Conservation (phyloP, 37 sponge, comb jelly and placozoan species). For the Cladorhizidae sp. region DNA sequence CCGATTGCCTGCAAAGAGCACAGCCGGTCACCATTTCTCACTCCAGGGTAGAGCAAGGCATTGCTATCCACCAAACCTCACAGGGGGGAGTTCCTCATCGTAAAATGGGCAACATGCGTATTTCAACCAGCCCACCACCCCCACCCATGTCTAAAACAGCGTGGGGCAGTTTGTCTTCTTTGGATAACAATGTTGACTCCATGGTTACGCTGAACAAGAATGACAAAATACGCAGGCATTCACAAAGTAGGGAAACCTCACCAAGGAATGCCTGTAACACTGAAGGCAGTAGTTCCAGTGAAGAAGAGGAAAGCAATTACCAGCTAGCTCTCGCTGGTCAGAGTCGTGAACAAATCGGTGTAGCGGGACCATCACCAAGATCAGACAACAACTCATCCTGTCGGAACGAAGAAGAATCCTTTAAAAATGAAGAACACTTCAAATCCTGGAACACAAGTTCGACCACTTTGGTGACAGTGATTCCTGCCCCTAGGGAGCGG, state of each 20-base stretch:
- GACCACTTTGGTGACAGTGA: constrained; percentile 25
- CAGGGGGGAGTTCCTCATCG: neutral
- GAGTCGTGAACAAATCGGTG: neutral
- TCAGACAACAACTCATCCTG: neutral
- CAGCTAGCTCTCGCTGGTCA: neutral
- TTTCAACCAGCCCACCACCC: neutral
- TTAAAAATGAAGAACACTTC: neutral
- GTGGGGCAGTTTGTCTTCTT: constrained; percentile 26
- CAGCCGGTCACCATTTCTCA: too few species aligned
- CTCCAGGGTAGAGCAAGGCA: too few species aligned
- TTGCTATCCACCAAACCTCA: too few species aligned
- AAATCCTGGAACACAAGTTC: too few species aligned
- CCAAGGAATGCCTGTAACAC: too few species aligned
- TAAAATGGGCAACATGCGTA: neutral
- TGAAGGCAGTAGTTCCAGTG: too few species aligned
- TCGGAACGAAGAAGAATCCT: neutral
- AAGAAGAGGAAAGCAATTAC: too few species aligned
- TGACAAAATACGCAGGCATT: too few species aligned
- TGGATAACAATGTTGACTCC: constrained; percentile 1
- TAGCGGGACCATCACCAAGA: neutral
- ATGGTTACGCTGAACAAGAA: neutral
- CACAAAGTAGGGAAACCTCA: too few species aligned
- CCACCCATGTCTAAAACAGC: constrained; percentile 3
- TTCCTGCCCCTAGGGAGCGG: constrained; percentile 40
- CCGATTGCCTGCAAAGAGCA: too few species aligned